Evolutionary conservation across 2,797 vertebrate genomes (phyloP), one percentile per base, ranked within the genome.

Genomic region (Gymnothorax reevesii): DNA sequence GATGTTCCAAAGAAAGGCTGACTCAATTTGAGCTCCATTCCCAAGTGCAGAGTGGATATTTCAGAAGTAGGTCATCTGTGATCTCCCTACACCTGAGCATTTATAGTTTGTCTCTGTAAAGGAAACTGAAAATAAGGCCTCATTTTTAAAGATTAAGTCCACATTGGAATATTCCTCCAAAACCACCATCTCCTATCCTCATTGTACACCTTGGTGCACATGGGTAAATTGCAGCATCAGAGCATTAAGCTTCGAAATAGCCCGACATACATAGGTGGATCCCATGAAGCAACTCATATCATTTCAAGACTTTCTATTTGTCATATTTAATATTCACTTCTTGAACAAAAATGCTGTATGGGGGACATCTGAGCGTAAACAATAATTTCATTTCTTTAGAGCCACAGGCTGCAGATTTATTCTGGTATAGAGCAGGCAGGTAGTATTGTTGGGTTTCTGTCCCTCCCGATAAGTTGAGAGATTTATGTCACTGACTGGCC

Each of bases 71-170:
- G 33, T 59, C 75, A 69, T 84, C 54, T 62, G 60, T 62, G 33
- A 33, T 52, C 33, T 33, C 52, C 71, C 3, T 33, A 33, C n/a
- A 71, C 69, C 69, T 9, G n/a, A 25, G 2, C 71, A 13, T 75
- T 42, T 6, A 33, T n/a, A 12, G 52, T 71, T 8, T 52, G 85
- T 57, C n/a, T 57, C 8, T 52, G 25, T 42, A 71, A 54, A 33
- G 60, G 57, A 69, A 86, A 83, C 66, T 69, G 64, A 86, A 82
- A 86, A 86, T 86, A 20, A 64, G 79, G 83, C 85, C 82, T 71
- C 25, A 71, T 71, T 71, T n/a, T 71, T 7, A 71, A 71, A n/a
- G 22, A 15, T 64, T 17, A 71, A 71, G n/a, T 6, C 25, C n/a
- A 8, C n/a, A 25, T 71, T 10, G 7, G n/a, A 33, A 71, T 6